These are phyloP conservation scores for Neoscelio sp. DNA, from an alignment of 2,888 invertebrate species.

Conservation along the genomic window DNA sequence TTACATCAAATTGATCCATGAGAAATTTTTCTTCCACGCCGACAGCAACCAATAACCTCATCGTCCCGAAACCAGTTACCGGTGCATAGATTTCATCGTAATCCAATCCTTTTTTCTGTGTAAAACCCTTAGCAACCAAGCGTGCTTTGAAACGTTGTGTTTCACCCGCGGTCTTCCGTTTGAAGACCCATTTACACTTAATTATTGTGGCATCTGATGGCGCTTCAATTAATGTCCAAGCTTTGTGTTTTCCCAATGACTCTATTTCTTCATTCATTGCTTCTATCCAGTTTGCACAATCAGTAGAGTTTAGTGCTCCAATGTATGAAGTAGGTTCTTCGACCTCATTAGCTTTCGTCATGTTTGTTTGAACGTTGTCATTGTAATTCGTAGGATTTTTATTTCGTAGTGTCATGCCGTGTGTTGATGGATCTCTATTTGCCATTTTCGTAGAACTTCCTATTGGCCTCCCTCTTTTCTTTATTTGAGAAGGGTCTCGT, in stretches of 20 bases:
- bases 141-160: slow-evolving; percentile 47
- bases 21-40: slow-evolving; percentile 52
- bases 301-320: not conserved
- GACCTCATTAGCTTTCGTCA: not conserved
- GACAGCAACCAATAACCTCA: slow-evolving; percentile 40
- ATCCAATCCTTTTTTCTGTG: slow-evolving; percentile 44
- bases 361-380: not conserved
- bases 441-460: not conserved
- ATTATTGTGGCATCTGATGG: slow-evolving; percentile 29
- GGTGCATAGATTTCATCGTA: slow-evolving; percentile 56
- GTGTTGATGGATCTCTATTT: no score
- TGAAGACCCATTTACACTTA: slow-evolving; percentile 48
- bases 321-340: not conserved
- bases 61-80: slow-evolving; percentile 47
- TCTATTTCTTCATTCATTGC: slow-evolving; percentile 51
- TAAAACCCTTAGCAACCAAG: slow-evolving; percentile 50
- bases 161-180: slow-evolving; percentile 19
- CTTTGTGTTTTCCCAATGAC: not conserved
- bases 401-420: no score
- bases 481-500: no score
- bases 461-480: no score
- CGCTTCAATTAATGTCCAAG: slow-evolving; percentile 7
- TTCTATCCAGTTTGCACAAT: slow-evolving; percentile 15
- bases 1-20: slow-evolving; percentile 58
- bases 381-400: no score